Evolutionary conservation across 2,113 vertebrate species (phyloP).

Genomic region (Pluvianellus socialis): DNA sequence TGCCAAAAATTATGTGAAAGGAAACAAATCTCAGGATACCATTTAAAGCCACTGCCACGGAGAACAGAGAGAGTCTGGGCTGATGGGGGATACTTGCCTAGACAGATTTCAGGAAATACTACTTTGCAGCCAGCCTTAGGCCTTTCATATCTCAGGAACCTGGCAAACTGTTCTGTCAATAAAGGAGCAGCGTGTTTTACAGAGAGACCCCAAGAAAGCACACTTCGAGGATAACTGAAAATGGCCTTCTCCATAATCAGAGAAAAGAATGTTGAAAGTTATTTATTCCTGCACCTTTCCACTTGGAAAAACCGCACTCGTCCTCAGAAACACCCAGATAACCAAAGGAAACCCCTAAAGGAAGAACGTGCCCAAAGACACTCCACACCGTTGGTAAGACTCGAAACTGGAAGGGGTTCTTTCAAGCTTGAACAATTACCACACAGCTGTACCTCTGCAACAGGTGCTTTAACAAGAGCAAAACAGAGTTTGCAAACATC

Average conservation of each 20-base stretch:
- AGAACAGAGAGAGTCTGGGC: neutral
- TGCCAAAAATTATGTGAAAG: slow-evolving; percentile 1
- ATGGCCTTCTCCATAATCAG: neutral
- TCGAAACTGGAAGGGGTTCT: slow-evolving; percentile 27
- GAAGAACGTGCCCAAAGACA: neutral
- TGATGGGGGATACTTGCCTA: neutral
- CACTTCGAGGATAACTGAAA: neutral
- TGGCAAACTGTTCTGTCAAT: neutral
- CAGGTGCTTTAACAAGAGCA: slow-evolving; percentile 45
- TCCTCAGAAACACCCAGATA: neutral
- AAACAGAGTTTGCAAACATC: slow-evolving; percentile 17
- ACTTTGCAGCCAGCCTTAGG: neutral
- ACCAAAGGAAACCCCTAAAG: neutral
- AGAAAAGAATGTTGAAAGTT: neutral
- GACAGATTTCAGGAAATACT: neutral
- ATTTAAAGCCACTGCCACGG: slow-evolving; percentile 6
- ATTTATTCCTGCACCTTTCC: neutral
- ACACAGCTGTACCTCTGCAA: slow-evolving; percentile 50
- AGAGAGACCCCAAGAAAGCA: neutral
- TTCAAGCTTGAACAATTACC: slow-evolving; percentile 36
- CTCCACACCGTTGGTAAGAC: neutral
- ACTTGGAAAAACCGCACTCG: neutral
- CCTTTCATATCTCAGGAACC: neutral
- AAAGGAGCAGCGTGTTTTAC: neutral
- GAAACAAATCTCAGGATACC: slow-evolving; percentile 18